Evolutionary conservation across 1,140 invertebrate species (phyloP).

Genomic region (Sesamia nonagrioides): DNA sequence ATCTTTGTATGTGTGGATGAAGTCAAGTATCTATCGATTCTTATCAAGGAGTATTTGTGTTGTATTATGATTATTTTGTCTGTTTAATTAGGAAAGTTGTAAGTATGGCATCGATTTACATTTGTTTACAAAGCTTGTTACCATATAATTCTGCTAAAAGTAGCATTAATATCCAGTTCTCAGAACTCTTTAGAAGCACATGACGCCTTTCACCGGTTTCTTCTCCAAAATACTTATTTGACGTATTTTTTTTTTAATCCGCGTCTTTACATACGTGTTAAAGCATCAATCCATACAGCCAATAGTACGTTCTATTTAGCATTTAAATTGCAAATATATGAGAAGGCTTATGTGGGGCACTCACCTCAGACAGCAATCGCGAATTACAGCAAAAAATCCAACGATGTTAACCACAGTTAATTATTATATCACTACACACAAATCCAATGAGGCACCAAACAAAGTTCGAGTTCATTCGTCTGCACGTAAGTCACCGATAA

Average conservation of each 20-base stretch:
- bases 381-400: slow-evolving; percentile 18
- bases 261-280: neutral
- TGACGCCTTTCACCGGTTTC: neutral
- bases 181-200: neutral
- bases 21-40: too few relatives aligned
- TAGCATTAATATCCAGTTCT: too few relatives aligned
- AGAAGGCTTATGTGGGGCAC: slow-evolving; percentile 29
- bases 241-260: neutral
- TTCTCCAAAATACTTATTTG: neutral
- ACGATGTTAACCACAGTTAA: slow-evolving; percentile 12
- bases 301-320: neutral
- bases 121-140: too few relatives aligned
- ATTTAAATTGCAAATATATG: slow-evolving; percentile 20
- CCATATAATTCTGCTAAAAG: too few relatives aligned
- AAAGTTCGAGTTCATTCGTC: neutral
- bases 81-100: too few relatives aligned
- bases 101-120: too few relatives aligned
- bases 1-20: too few relatives aligned
- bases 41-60: too few relatives aligned
- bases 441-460: neutral
- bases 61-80: too few relatives aligned
- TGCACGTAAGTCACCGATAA: slow-evolving; percentile 2
- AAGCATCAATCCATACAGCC: neutral
- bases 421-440: slow-evolving; percentile 32
- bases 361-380: slow-evolving; percentile 20